Base-by-base conservation (phyloP, 2,797 vertebrate genomes). In the Pseudocheirus occidentalis region DNA sequence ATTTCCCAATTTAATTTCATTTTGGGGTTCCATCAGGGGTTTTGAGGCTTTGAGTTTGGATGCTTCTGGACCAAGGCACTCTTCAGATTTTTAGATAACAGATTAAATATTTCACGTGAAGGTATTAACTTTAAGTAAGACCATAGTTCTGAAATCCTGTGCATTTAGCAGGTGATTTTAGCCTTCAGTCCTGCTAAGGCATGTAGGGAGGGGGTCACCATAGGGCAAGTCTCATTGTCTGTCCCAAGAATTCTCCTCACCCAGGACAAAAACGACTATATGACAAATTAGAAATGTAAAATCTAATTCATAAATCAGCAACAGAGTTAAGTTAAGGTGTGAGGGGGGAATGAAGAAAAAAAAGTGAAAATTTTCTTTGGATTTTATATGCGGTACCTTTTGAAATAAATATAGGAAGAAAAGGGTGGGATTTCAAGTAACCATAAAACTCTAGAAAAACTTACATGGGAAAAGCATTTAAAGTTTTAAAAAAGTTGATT, bases 81-180 rank as follows among this genome's bases (percentile, higher is more conserved):
- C 66, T 92, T 81, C 21, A 46, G 93, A 55, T 56, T 95, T 95
- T 92, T 92, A 92, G 29, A 59, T 34, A 56, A 91, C 91, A 96
- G 58, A 56, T 59, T 27, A 40, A 94, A 53, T 92, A 90, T 2
- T 93, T 95, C 34, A 24, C 62, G 7, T 27, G 0, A 50, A 14
- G 58, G 58, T 81, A 52, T 91, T 59, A 92, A 92, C 54, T 62
- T 90, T 46, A 28, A 57, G 56, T 2, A 90, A 58, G 66, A 89
- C 89, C 58, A 90, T 27, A 0, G 73, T 34, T 90, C 95, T 93
- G 55, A 91, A 66, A 50, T 46, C 54, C 54, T 9, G 21, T 12
- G 3, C 46, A 14, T 18, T 81, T 46, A 81, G 73, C 54, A 12
- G 29, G 46, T 55, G 52, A 59, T 28, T 2, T 16, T 21, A 73